Evolutionary conservation across 2,797 vertebrate species (phyloP).

Genomic region (Megalops cyprinoides): DNA sequence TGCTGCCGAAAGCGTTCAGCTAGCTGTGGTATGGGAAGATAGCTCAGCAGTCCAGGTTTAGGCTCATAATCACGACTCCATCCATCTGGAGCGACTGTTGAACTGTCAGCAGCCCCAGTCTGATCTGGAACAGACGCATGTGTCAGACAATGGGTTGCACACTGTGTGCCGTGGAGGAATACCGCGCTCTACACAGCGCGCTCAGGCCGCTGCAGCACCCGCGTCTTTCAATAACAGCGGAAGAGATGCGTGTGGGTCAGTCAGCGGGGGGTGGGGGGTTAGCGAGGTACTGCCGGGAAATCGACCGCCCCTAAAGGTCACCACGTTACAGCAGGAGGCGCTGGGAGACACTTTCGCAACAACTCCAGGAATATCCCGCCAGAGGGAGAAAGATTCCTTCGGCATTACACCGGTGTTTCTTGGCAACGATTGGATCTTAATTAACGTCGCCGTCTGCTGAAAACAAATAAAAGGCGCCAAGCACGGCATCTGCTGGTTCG

Average conservation of each 20-base stretch:
- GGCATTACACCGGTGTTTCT: constrained; percentile 66
- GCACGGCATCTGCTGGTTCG: no score
- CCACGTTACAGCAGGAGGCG: constrained; percentile 59
- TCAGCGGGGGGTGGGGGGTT: constrained; percentile 41
- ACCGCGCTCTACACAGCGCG: background rate
- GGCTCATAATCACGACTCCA: background rate
- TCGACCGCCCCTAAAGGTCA: constrained; percentile 45
- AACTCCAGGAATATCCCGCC: constrained; percentile 65
- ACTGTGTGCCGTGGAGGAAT: background rate
- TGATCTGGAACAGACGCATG: background rate
- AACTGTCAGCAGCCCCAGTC: background rate
- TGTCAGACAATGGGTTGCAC: background rate
- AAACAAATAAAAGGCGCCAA: background rate
- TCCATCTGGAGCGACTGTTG: background rate
- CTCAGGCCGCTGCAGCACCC: constrained; percentile 6
- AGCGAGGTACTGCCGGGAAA: constrained; percentile 41
- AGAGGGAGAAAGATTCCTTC: constrained; percentile 68
- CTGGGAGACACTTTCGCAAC: constrained; percentile 65
- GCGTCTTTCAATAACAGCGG: constrained; percentile 49
- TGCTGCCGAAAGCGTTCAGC: no score
- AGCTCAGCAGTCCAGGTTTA: no score
- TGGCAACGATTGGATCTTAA: constrained; percentile 48
- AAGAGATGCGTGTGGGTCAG: constrained; percentile 32
- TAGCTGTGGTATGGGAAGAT: no score
- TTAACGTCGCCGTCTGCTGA: background rate